Base-by-base conservation (phyloP, 2,797 vertebrate genomes). In the Pseudochirops corinnae region DNA sequence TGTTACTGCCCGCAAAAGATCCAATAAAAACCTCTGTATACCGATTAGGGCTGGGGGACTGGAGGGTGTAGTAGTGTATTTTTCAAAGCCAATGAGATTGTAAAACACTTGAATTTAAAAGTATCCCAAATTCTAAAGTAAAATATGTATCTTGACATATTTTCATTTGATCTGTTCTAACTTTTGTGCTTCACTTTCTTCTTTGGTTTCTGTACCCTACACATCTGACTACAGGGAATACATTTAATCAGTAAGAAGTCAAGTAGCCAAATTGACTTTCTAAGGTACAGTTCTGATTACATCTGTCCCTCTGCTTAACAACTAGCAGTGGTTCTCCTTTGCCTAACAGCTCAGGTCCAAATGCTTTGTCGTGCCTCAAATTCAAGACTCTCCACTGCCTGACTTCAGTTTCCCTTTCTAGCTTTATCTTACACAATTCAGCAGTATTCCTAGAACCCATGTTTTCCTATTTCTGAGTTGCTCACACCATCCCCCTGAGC, bases 1-100 rank as follows among this genome's bases (percentile, higher is more conserved):
- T 94, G 3, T 92, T 56, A 87, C 39, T 93, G 58, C 50, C 67
- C 82, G 28, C 55, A 93, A 91, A 91, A 92, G 29, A 87, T 55
- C 60, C 55, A 60, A 4, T 96, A 92, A 55, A 55, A 94, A 56
- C 56, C 91, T 74, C 28, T 16, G 87, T 93, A 31, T 67, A 67
- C 62, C 33, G 62, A 67, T 67, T n/a, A 67, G 62, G 13, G 9
- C 13, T 67, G 62, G n/a, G 9, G 6, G 2, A 1, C 67, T n/a
- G n/a, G n/a, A 33, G 62, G 16, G 5, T 18, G 16, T 21, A 18
- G 62, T 13, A 39, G 18, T 39, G 6, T 62, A 33, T 62, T 62
- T 62, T 39, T 74, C n/a, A 39, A 74, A 39, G 67, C 16, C 67
- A 21, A 21, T 39, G 16, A n/a, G 16, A 74, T 74, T n/a, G 29